Conservation (phyloP, 2,888 invertebrate species). For the Caenorhabditis afra region DNA sequence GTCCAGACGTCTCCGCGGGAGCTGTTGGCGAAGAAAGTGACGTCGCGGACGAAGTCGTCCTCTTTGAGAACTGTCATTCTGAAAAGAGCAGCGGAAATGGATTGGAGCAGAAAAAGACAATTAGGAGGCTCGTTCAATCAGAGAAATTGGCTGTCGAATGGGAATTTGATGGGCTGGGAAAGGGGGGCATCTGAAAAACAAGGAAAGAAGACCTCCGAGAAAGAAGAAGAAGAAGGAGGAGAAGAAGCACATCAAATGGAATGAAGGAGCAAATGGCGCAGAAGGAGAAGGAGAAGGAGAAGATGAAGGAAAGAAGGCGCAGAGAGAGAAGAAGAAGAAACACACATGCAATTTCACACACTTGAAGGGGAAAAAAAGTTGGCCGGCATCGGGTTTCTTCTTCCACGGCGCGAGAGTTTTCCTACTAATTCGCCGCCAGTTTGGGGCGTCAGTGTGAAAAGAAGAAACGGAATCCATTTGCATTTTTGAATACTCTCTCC, state of each 20-base stretch:
- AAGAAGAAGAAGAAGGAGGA: conserved; percentile 9
- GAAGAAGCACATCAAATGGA: conserved; percentile 55
- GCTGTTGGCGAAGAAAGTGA: conserved; percentile 44
- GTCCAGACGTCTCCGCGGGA: conserved; percentile 53
- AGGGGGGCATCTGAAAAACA: conserved; percentile 23
- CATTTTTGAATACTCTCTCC: too few species aligned
- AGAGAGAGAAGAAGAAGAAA: conserved; percentile 32
- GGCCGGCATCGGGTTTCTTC: conserved; percentile 10
- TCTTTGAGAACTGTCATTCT: conserved; percentile 41
- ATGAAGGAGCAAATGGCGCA: conserved; percentile 56
- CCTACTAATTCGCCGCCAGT: not conserved
- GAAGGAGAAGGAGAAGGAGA: conserved; percentile 34
- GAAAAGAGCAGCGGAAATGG: not conserved
- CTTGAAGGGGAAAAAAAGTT: conserved; percentile 18
- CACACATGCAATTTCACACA: conserved; percentile 53
- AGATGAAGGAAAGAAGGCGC: conserved; percentile 2
- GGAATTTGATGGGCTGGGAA: conserved; percentile 12
- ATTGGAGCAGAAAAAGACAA: too few species aligned
- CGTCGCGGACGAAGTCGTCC: conserved; percentile 36
- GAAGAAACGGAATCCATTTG: not conserved
- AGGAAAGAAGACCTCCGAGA: conserved; percentile 14
- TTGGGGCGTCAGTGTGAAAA: too few species aligned
- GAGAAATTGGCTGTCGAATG: conserved; percentile 16
- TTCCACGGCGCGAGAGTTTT: not conserved
- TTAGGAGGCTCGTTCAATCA: conserved; percentile 13